Evolutionary conservation across 2,888 invertebrate genomes (phyloP), one percentile per base, ranked within the genome.

Genomic region (Xanthostigma xanthostigma): DNA sequence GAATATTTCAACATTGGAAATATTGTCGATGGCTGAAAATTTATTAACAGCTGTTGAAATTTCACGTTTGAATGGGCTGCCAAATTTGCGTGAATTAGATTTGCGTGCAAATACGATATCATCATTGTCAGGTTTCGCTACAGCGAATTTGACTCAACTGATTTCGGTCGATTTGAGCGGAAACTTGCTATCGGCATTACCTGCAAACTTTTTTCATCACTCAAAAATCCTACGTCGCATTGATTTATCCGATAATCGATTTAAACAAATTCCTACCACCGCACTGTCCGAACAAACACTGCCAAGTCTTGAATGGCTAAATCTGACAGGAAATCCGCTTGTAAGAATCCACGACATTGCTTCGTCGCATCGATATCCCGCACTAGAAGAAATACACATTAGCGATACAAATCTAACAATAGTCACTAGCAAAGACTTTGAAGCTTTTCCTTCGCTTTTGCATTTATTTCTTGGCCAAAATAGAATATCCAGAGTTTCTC

Each of bases 371-470:
- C 74, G 78, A 58, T 85, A 84, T 67, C 81, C 86, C 2, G 71
- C 79, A n/a, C 70, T 89, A n/a, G 82, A 87, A 64, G 86, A 89
- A 65, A 73, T 89, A 48, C 80, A 88, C 62, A 81, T 88, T 55
- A 81, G 79, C 52, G 75, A 76, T 41, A 89, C 90, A 8, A 90
- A 90, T 62, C 71, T 90, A 45, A 84, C 81, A 14, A 83, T 89
- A 54, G 76, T 91, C 44, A 87, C 87, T 0, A 85, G 84, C 55
- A 84, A 83, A 61, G 90, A 90, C 60, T 90, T 91, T 59, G 85
- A 87, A 59, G 80, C 84, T 36, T 90, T 89, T 59, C 84, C 87
- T 14, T 76, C 81, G 0, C 68, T 90, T 36, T 77, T 85, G 60
- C 84, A 82, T 59, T 72, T 90, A 49, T 81, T 80, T 60, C 67